These are phyloP conservation scores for Serilophus lunatus DNA, from an alignment of 2,113 vertebrate species.

Conservation along the genomic window DNA sequence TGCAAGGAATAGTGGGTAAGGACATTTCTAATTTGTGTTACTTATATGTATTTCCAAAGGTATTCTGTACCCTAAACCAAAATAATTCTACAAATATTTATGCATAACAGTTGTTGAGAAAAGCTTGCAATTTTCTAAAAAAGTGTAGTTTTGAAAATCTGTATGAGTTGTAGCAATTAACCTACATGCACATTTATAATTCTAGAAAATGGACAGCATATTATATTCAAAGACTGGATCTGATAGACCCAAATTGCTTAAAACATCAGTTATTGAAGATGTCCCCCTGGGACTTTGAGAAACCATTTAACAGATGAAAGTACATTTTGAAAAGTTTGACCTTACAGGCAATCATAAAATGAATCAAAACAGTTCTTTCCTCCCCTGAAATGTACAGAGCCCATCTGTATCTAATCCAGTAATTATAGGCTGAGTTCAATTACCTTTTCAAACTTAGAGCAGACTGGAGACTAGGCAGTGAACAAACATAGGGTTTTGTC, in stretches of 20 bases:
- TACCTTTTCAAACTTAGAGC: conserved; percentile 86
- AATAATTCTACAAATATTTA: conserved; percentile 8
- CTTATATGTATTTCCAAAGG: neutral
- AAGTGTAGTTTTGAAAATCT: conserved; percentile 71
- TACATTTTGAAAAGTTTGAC: conserved; percentile 87
- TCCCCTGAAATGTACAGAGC: conserved; percentile 79
- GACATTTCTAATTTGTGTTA: neutral
- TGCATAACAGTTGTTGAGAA: neutral
- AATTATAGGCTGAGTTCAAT: conserved; percentile 87
- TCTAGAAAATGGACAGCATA: conserved; percentile 77
- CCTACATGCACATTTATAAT: conserved; percentile 82
- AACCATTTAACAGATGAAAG: conserved; percentile 89
- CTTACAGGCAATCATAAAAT: conserved; percentile 89
- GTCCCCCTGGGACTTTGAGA: conserved; percentile 80
- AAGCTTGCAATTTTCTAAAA: conserved; percentile 28
- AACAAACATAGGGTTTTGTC: conserved; percentile 83
- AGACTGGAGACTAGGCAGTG: conserved; percentile 84
- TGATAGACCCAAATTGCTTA: conserved; percentile 85
- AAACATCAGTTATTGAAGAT: conserved; percentile 87
- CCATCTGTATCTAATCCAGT: conserved; percentile 91
- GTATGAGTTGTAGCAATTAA: conserved; percentile 80
- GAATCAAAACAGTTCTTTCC: conserved; percentile 83
- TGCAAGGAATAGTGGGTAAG: neutral
- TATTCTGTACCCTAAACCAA: neutral
- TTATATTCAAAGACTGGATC: conserved; percentile 82